Evolutionary conservation across 2,888 invertebrate genomes (phyloP), one percentile per base, ranked within the genome.

Genomic region (Tetrapedia diversipes): DNA sequence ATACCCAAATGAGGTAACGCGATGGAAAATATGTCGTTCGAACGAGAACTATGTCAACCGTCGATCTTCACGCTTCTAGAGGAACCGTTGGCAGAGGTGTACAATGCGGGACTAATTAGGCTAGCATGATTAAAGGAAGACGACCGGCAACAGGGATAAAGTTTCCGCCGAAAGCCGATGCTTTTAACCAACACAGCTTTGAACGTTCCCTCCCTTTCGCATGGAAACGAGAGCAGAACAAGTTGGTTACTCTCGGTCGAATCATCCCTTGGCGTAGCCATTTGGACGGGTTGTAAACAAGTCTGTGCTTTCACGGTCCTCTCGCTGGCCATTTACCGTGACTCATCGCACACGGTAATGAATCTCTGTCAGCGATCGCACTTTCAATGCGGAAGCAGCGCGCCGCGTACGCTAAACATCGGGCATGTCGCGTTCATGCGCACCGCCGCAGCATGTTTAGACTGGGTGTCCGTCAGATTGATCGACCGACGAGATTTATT

Each of bases 211-310:
- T 39, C 39, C 51, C n/a, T n/a, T 65, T 49, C 60, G 7, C 22
- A 1, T 27, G 10, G 7, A 24, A 41, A 4, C 24, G 19, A 34
- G 65, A 53, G 8, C n/a, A 8, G 6, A 49, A 4, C 49, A 49
- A 45, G 19, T 22, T 10, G 11, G 11, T 11, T 19, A 2, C 4
- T 45, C 19, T 64, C 41, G 45, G 56, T 22, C 45, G 54, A 54
- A 66, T 66, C 59, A 66, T 72, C 57, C 60, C 53, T 39, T 32
- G 6, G 14, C 37, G 47, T 19, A 51, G 14, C 47, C 56, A 24
- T 72, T 72, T 45, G 22, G 11, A 22, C 7, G 22, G 19, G 39
- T 16, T 27, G 39, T 53, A 59, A 57, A 59, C 49, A 59, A n/a
- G 45, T 10, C 16, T 7, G 22, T 16, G 1, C 27, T 72, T 34